These are phyloP conservation scores for Rhinophrynus dorsalis DNA, from an alignment of 2,797 vertebrate genomes.

Conservation along the genomic window DNA sequence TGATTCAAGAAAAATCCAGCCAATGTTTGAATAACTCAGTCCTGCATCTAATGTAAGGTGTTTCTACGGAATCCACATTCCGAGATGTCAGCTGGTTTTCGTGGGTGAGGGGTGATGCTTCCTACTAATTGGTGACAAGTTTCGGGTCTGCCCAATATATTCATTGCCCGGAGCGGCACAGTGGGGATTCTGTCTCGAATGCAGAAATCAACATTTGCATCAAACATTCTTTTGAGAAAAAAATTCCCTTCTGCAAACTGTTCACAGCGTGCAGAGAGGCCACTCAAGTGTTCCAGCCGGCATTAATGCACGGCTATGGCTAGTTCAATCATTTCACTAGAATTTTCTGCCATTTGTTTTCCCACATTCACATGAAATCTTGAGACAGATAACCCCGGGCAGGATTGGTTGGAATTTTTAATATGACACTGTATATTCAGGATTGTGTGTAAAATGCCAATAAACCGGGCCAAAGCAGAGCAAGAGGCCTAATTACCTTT, in stretches of 20 bases:
- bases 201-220: conserved; percentile 67
- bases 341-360: conserved; percentile 58
- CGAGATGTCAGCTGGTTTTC: conserved; percentile 2
- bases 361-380: conserved; percentile 57
- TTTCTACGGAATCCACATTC: too few relatives aligned
- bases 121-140: conserved; percentile 19
- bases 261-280: conserved; percentile 61
- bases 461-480: conserved; percentile 71
- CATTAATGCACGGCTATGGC: conserved; percentile 53
- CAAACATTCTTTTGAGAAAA: conserved; percentile 58
- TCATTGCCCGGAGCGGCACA: conserved; percentile 57
- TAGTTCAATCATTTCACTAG: conserved; percentile 61
- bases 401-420: conserved; percentile 69
- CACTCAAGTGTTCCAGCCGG: conserved; percentile 65
- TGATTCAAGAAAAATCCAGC: too few relatives aligned
- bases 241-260: conserved; percentile 68
- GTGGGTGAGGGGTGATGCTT: conserved; percentile 5
- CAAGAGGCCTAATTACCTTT: conserved; percentile 75
- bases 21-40: too few relatives aligned
- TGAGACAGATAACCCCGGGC: conserved; percentile 64
- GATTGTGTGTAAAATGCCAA: conserved; percentile 72
- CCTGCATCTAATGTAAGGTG: too few relatives aligned
- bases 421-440: conserved; percentile 69
- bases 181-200: conserved; percentile 59
- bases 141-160: conserved; percentile 36